A percentile compares a stretch with the other conserved stretches of the same genome.
phyloP scores from a whole-genome alignment of 1,140 invertebrate genomes.

The Propsilocerus akamusi region DNA sequence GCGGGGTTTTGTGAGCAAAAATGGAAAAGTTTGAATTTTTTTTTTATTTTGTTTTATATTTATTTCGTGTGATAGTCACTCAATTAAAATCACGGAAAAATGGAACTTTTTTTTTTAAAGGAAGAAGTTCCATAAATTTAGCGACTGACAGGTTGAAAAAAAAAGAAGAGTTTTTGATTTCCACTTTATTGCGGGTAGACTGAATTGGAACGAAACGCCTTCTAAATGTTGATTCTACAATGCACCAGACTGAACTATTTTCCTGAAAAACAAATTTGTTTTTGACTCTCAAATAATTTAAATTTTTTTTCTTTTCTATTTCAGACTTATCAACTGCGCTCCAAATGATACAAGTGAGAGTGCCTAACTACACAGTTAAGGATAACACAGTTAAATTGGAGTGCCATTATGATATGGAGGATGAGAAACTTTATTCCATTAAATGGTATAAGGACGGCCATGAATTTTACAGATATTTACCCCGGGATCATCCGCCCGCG shows the following conservation, averaged over 20 bases:
- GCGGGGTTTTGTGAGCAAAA: background rate
- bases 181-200: too few species aligned
- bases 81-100: background rate
- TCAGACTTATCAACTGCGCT: slow-evolving; percentile 25
- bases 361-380: slow-evolving; percentile 43
- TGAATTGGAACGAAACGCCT: too few species aligned
- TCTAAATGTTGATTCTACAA: background rate
- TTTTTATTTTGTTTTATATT: slow-evolving; percentile 5
- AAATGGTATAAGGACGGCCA: slow-evolving; percentile 64
- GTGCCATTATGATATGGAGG: slow-evolving; percentile 44
- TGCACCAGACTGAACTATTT: background rate
- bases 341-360: slow-evolving; percentile 39
- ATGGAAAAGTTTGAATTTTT: slow-evolving; percentile 18
- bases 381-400: slow-evolving; percentile 37
- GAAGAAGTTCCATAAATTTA: too few species aligned
- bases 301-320: slow-evolving; percentile 9
- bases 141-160: too few species aligned
- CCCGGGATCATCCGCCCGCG: slow-evolving; percentile 40
- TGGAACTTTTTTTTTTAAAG: too few species aligned
- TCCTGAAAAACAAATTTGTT: background rate
- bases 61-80: slow-evolving; percentile 6
- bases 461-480: slow-evolving; percentile 63
- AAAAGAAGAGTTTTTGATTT: too few species aligned
- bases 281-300: too few species aligned
- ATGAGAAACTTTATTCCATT: slow-evolving; percentile 49